Evolutionary conservation across 2,888 invertebrate species (phyloP).

Genomic region (Itoplectis maculator): DNA sequence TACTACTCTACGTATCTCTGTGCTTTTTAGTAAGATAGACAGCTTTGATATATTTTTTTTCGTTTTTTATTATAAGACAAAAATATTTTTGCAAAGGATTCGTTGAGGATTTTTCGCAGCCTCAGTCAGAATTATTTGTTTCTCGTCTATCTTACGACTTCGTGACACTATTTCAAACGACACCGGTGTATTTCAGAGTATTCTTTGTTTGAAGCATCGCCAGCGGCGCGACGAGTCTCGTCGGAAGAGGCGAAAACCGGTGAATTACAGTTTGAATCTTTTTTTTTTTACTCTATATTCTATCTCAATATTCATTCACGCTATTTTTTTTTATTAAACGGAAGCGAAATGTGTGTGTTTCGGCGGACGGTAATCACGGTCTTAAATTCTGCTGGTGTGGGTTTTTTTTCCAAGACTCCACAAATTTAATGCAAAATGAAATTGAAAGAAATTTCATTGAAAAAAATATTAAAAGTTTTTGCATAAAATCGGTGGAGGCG

Average conservation of each 20-base stretch:
- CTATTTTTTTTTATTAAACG: conserved; percentile 37
- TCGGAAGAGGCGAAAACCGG: conserved; percentile 80
- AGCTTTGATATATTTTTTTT: conserved; percentile 66
- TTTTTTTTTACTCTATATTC: conserved; percentile 37
- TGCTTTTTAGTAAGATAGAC: conserved; percentile 73
- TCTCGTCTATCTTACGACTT: conserved; percentile 33
- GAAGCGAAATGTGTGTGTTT: conserved; percentile 8
- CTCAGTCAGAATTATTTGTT: no score
- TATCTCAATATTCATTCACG: conserved; percentile 45
- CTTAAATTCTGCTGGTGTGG: conserved; percentile 37
- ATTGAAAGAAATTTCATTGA: no score
- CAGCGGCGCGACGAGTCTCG: conserved; percentile 76
- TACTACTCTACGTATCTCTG: conserved; percentile 73
- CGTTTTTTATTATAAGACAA: conserved; percentile 43
- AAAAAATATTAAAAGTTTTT: no score
- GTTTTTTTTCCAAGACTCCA: neutral
- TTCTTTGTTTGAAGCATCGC: conserved; percentile 79
- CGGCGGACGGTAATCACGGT: conserved; percentile 46
- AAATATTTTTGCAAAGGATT: neutral
- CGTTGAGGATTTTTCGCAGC: neutral
- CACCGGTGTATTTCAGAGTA: conserved; percentile 80
- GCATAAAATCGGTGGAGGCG: no score
- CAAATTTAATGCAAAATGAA: no score
- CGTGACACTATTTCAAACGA: conserved; percentile 54
- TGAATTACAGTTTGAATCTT: conserved; percentile 77